Evolutionary conservation across 2,888 invertebrate genomes (phyloP).

Genomic region (Sarcophaga rosellei): DNA sequence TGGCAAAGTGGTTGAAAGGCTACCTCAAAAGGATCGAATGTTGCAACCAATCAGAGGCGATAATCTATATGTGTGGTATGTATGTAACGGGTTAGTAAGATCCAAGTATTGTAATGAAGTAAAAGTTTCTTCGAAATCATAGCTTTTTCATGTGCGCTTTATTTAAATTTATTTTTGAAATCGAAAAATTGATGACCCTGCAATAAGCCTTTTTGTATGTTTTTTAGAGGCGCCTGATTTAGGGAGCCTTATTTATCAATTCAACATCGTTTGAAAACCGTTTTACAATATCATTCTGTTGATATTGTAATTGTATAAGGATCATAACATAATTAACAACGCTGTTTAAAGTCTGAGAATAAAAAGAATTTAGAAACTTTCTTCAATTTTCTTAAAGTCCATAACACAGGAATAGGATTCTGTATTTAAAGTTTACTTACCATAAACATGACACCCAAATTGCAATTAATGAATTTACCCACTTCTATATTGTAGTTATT

Average conservation of each 20-base stretch:
- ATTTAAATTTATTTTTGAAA: too few species aligned
- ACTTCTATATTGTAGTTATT: slow-evolving; percentile 71
- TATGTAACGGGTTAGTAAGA: too few species aligned
- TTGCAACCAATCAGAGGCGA: too few species aligned
- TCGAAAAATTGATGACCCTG: too few species aligned
- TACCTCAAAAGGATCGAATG: too few species aligned
- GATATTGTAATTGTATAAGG: slow-evolving; percentile 77
- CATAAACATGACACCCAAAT: slow-evolving; percentile 72
- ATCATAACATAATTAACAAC: slow-evolving; percentile 77
- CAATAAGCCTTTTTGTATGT: too few species aligned
- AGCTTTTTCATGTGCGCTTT: too few species aligned
- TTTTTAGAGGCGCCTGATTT: not conserved
- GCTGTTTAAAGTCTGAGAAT: slow-evolving; percentile 73
- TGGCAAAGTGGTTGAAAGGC: too few species aligned
- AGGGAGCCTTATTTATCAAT: not conserved
- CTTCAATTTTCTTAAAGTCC: not conserved
- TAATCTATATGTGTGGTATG: too few species aligned
- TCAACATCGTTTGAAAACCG: slow-evolving; percentile 26
- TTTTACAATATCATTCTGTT: slow-evolving; percentile 72
- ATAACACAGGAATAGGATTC: not conserved
- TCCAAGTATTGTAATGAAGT: too few species aligned
- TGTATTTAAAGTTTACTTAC: slow-evolving; percentile 69
- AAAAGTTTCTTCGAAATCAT: too few species aligned
- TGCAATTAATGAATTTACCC: slow-evolving; percentile 71
- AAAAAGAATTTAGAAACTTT: not conserved